Evolutionary conservation across 1,140 invertebrate genomes (phyloP).

Genomic region (Agrypnia vestita): DNA sequence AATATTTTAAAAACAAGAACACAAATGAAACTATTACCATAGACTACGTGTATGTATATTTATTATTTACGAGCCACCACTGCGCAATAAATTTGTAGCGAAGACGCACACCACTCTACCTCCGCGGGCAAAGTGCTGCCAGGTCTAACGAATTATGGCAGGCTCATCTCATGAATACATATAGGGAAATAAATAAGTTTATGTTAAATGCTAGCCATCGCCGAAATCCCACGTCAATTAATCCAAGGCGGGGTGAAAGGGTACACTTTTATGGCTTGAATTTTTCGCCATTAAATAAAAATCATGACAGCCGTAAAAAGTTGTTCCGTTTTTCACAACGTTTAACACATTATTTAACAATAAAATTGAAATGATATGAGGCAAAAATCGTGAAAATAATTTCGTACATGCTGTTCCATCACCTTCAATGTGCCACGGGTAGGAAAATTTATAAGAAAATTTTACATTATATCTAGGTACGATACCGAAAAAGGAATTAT

Average conservation of each 20-base stretch:
- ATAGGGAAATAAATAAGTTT: slow-evolving; percentile 28
- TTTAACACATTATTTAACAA: too few species aligned
- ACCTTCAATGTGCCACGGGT: too few species aligned
- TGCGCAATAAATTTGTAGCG: slow-evolving; percentile 17
- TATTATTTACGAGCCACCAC: not conserved
- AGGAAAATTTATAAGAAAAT: too few species aligned
- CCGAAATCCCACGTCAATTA: not conserved
- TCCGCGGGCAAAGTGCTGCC: slow-evolving; percentile 4
- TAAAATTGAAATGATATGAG: too few species aligned
- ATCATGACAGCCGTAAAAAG: slow-evolving; percentile 8
- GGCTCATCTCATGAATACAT: slow-evolving; percentile 30
- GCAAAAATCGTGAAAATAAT: too few species aligned
- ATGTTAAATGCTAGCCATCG: slow-evolving; percentile 18
- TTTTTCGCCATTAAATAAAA: slow-evolving; percentile 17
- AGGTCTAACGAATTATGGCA: slow-evolving; percentile 14
- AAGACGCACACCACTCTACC: slow-evolving; percentile 11
- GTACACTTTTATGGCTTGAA: slow-evolving; percentile 18
- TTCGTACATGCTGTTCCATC: too few species aligned
- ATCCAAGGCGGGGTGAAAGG: not conserved
- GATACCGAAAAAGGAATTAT: too few species aligned
- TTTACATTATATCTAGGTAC: too few species aligned
- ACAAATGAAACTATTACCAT: too few species aligned
- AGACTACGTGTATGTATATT: too few species aligned
- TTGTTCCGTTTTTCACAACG: not conserved
- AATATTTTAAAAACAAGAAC: too few species aligned